Conservation (phyloP, 2,797 vertebrate species). For the Leptodactylus fallax region DNA sequence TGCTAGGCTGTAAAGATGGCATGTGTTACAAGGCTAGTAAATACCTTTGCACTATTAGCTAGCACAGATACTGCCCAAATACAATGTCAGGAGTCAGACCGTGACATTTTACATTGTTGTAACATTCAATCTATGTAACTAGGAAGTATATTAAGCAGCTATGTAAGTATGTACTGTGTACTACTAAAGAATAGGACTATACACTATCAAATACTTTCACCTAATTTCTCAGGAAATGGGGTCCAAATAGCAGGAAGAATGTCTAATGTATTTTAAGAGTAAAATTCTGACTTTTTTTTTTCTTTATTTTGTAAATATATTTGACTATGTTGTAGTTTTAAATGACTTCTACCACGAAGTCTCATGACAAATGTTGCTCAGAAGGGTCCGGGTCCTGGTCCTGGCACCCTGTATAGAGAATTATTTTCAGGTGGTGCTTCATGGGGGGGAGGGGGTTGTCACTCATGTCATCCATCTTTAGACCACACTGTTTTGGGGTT, state of each 20-base stretch:
- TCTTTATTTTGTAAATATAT: neutral
- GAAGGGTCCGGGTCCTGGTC: too few relatives aligned
- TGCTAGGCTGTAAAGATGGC: neutral
- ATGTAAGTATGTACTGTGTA: neutral
- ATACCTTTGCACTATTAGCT: neutral
- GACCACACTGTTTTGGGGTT: too few relatives aligned
- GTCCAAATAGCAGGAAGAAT: slow-evolving; percentile 13
- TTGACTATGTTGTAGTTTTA: neutral
- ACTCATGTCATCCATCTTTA: too few relatives aligned
- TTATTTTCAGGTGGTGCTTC: too few relatives aligned
- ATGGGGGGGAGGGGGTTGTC: too few relatives aligned
- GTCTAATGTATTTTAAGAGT: neutral
- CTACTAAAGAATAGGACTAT: neutral
- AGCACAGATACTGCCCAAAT: neutral
- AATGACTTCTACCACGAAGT: neutral
- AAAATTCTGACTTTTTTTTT: neutral
- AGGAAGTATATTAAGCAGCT: neutral
- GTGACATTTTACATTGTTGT: neutral
- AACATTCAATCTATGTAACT: neutral
- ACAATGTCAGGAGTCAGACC: neutral
- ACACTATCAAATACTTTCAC: neutral
- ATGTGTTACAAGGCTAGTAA: neutral
- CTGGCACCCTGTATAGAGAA: too few relatives aligned
- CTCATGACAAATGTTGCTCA: neutral
- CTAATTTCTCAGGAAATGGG: slow-evolving; percentile 12